These are phyloP conservation scores for Lasioglossum villosulum DNA, from an alignment of 2,888 invertebrate species.

Conservation along the genomic window DNA sequence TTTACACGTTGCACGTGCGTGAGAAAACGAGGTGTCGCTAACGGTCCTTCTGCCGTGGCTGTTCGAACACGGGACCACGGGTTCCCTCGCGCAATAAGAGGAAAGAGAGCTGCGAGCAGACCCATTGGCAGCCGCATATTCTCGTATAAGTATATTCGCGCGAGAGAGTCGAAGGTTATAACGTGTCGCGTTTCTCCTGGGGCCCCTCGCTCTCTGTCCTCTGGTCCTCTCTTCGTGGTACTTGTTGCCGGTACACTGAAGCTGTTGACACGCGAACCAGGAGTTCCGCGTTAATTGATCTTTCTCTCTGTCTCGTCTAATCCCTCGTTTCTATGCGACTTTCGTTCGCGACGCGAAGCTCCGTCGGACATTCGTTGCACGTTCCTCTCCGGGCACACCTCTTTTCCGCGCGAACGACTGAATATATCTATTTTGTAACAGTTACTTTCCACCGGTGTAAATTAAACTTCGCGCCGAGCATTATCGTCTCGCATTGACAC, in stretches of 20 bases:
- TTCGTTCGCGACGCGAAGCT: background rate
- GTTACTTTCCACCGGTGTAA: no score
- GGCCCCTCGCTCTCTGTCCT: background rate
- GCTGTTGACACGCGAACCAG: background rate
- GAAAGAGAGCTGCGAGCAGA: constrained; percentile 50
- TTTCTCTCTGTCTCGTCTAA: constrained; percentile 27
- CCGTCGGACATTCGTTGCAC: background rate
- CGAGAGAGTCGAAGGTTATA: constrained; percentile 63
- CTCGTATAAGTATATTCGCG: constrained; percentile 53
- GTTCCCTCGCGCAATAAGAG: constrained; percentile 56
- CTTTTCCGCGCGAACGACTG: background rate
- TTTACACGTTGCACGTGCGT: constrained; percentile 64
- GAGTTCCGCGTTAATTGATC: constrained; percentile 47
- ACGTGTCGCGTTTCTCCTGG: constrained; percentile 54
- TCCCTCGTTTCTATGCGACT: constrained; percentile 11
- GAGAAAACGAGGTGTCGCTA: constrained; percentile 70
- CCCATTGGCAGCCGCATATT: constrained; percentile 59
- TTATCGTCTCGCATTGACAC: constrained; percentile 10
- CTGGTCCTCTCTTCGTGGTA: background rate
- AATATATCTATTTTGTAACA: constrained; percentile 6
- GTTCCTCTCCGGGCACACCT: constrained; percentile 14
- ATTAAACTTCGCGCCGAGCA: constrained; percentile 3
- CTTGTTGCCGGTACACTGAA: background rate
- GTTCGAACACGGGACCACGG: constrained; percentile 52
- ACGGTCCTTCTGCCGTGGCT: constrained; percentile 66